These are phyloP conservation scores for Rattus rattus DNA, from an alignment of 2,113 vertebrate species.

Conservation along the genomic window DNA sequence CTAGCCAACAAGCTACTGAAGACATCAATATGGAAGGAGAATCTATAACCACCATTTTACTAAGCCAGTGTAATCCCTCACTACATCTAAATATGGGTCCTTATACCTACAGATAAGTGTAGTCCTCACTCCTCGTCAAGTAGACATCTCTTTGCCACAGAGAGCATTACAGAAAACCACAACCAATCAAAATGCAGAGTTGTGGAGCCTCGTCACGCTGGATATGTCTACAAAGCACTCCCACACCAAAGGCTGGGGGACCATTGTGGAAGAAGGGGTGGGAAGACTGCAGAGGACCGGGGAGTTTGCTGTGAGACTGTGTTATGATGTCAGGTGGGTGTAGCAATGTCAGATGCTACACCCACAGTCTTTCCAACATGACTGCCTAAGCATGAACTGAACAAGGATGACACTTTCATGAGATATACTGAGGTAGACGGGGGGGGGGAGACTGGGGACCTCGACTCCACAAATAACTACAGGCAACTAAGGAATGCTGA, in stretches of 20 bases:
- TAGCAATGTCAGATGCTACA: not conserved
- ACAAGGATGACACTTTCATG: not conserved
- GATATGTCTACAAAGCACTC: not conserved
- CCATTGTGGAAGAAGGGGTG: no score
- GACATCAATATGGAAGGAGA: not conserved
- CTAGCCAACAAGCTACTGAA: not conserved
- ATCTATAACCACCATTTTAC: not conserved
- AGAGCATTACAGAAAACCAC: not conserved
- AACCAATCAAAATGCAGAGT: not conserved
- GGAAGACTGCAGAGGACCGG: not conserved
- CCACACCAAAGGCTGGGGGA: not conserved
- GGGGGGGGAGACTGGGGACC: not conserved
- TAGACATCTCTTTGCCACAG: not conserved
- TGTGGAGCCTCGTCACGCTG: no score
- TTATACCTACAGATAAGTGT: not conserved
- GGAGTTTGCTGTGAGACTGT: not conserved
- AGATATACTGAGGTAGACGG: fast-evolving
- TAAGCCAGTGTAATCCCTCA: not conserved
- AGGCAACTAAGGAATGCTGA: not conserved
- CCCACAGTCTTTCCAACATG: not conserved
- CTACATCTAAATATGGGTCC: not conserved
- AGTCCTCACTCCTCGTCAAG: not conserved
- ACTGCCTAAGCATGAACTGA: not conserved
- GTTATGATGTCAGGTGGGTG: not conserved
- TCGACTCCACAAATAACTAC: not conserved